Percentiles rank a stretch among this genome's conserved stretches.
These are phyloP conservation scores for Heterocephalus glaber DNA, from an alignment of 2,113 vertebrate genomes.

Conservation along the genomic window DNA sequence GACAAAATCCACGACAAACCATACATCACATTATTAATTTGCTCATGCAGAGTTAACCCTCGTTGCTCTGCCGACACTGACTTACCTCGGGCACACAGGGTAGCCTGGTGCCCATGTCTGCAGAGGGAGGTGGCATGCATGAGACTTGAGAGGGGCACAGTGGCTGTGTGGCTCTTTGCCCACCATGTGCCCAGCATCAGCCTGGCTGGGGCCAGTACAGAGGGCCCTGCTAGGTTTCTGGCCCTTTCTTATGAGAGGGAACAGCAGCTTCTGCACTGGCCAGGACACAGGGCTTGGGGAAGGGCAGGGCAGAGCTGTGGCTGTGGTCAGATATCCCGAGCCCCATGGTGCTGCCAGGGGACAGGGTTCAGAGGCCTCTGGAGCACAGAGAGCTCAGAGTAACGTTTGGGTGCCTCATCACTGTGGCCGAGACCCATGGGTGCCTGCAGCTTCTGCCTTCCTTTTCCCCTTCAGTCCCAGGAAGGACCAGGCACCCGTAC, in stretches of 20 bases:
- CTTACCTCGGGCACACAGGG: not conserved
- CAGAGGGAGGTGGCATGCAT: fast-evolving
- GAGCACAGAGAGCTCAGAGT: not conserved
- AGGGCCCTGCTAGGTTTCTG: constrained; percentile 29
- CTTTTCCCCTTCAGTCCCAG: not conserved
- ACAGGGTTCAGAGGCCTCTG: not conserved
- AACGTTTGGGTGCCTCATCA: not conserved
- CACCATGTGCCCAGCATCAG: not conserved
- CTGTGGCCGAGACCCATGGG: not conserved
- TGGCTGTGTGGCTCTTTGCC: not conserved
- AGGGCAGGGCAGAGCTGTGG: not conserved
- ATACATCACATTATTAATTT: constrained; percentile 68
- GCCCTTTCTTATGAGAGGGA: not conserved
- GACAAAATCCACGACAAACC: constrained; percentile 63
- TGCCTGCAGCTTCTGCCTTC: not conserved
- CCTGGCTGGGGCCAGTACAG: not conserved
- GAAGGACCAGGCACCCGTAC: not conserved
- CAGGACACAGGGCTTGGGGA: constrained; percentile 43
- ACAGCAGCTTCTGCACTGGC: constrained; percentile 35
- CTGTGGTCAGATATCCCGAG: constrained; percentile 16
- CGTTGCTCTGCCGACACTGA: not conserved
- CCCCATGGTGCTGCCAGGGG: not conserved
- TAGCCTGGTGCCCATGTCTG: not conserved
- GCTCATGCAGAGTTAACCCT: constrained; percentile 60
- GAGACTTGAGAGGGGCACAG: not conserved